Base-by-base conservation (phyloP, 2,888 invertebrate species). In the Cantharis rustica region DNA sequence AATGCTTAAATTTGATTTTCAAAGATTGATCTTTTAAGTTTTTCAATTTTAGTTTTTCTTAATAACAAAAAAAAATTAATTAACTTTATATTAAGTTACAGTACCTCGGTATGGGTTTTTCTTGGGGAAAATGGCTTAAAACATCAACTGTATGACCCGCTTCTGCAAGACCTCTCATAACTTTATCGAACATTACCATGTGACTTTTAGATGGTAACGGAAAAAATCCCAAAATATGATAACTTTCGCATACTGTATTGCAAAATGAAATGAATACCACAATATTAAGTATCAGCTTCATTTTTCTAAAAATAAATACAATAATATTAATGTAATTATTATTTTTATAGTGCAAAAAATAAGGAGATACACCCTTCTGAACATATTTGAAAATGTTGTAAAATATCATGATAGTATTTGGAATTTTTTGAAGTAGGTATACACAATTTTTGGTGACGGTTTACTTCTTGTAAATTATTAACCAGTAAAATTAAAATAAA, bases 71-170 rank as follows among this genome's bases (percentile, higher is more conserved):
- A 17, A 17, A 17, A 2, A 17, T 17, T 17, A 17, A 17, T 17
- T 17, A 17, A 17, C 17, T 2, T 17, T 17, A 20, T 20, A 20
- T 20, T 20, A 20, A 5, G 5, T 20, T 23, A 77, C 15, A 74
- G 0, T 83, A 72, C 10, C 15, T 17, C 16, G 16, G 16, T 27
- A 69, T 16, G 10, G 61, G 20, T 7, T 47, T 0, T 83, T 73
- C 9, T 84, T 81, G 3, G 80, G 23, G 10, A 89, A 80, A 1
- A 80, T 80, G 0, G 15, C 47, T 16, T 82, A 75, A 72, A 89
- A 89, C 4, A 75, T 4, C 0, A 76, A 47, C 10, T 1, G 73
- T 1, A 2, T 82, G 84, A 77, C 78, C 77, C 0, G 4, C 0
- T 1, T 70, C 63, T 13, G n/a, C 47, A 1, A 47, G 47, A 47